A percentile compares a stretch with the other conserved stretches of the same genome.
Evolutionary conservation across 1,140 invertebrate species (phyloP).

Genomic region (Magallana ariakensis): DNA sequence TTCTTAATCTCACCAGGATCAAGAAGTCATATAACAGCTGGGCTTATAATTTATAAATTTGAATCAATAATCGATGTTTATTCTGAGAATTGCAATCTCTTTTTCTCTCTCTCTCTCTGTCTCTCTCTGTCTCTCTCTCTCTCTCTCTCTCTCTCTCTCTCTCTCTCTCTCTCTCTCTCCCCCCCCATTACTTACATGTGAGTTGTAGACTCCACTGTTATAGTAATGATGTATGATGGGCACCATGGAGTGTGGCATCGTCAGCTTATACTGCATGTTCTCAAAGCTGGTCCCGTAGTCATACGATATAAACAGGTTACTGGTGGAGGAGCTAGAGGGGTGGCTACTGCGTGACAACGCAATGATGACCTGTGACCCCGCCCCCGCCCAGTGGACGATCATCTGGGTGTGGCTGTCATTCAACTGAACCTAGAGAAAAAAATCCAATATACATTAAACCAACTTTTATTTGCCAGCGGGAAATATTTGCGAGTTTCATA

Average conservation of each 20-base stretch:
- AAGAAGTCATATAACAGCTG: too few relatives aligned
- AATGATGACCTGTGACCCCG: conserved; percentile 90
- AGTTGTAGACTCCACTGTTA: conserved; percentile 88
- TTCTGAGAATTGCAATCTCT: too few relatives aligned
- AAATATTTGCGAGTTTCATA: too few relatives aligned
- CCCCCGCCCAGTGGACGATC: conserved; percentile 94
- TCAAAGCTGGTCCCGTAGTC: conserved; percentile 90
- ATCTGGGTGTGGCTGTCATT: conserved; percentile 92
- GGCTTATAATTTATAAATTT: too few relatives aligned
- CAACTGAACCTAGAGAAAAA: conserved; percentile 80
- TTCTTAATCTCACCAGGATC: too few relatives aligned
- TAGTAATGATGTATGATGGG: conserved; percentile 89
- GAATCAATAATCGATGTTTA: too few relatives aligned
- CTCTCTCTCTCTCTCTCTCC: too few relatives aligned
- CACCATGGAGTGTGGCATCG: conserved; percentile 80
- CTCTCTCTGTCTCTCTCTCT: too few relatives aligned
- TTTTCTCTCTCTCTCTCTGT: too few relatives aligned
- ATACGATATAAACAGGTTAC: conserved; percentile 91
- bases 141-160: too few relatives aligned
- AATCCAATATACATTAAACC: not conserved
- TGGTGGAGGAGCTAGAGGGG: conserved; percentile 60
- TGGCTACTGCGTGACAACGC: conserved; percentile 85
- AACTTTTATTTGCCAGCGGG: too few relatives aligned
- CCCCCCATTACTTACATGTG: conserved; percentile 83
- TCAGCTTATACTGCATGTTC: conserved; percentile 87